These are phyloP conservation scores for Coendou prehensilis DNA, from an alignment of 2,797 vertebrate species.

Conservation along the genomic window DNA sequence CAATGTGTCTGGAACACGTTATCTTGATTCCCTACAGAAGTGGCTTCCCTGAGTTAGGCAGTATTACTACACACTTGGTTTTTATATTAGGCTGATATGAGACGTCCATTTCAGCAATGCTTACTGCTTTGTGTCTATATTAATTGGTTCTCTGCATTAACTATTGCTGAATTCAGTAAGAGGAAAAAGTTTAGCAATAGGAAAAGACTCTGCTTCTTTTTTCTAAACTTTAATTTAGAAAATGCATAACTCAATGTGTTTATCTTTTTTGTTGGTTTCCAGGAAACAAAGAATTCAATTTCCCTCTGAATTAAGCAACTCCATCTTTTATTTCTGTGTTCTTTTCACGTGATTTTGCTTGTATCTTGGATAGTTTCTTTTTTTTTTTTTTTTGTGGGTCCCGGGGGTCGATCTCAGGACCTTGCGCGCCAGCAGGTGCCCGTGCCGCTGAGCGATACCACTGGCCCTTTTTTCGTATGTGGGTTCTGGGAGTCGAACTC, in stretches of 20 bases:
- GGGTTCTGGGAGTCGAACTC: too few species aligned
- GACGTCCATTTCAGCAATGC: neutral
- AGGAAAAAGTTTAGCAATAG: neutral
- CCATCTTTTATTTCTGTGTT: neutral
- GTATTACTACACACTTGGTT: neutral
- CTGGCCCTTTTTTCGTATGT: too few species aligned
- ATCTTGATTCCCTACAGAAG: neutral
- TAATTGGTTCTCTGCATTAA: neutral
- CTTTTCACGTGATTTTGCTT: neutral
- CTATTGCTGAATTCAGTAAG: neutral
- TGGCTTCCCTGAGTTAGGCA: neutral
- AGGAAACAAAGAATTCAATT: neutral
- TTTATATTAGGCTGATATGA: neutral
- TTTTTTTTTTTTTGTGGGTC: too few species aligned
- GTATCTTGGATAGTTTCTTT: neutral
- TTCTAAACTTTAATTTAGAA: slow-evolving; percentile 18
- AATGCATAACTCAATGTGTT: neutral
- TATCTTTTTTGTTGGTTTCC: neutral
- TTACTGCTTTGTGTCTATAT: neutral
- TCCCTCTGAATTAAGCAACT: neutral
- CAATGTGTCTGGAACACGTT: neutral
- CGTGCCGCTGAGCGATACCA: too few species aligned
- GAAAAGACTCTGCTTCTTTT: neutral
- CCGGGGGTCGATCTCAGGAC: too few species aligned
- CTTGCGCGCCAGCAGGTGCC: too few species aligned